A percentile compares a stretch with the other conserved stretches of the same genome.
Evolutionary conservation across 2,797 vertebrate genomes (phyloP).

Genomic region (Choloepus didactylus): DNA sequence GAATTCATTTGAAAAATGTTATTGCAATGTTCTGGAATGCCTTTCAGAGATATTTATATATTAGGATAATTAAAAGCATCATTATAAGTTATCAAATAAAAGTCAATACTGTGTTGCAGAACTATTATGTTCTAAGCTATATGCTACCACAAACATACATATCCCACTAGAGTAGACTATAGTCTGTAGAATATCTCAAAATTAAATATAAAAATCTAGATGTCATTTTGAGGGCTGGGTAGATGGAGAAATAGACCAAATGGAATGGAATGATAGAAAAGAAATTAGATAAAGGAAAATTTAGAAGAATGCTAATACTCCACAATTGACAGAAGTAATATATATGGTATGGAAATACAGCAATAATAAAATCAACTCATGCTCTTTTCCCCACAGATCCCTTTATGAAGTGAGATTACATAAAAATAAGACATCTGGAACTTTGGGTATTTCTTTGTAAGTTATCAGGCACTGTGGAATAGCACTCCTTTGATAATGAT

Average conservation of each 20-base stretch:
- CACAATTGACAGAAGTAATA: background rate
- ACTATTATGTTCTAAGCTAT: background rate
- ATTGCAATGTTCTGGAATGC: background rate
- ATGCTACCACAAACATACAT: background rate
- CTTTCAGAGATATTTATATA: background rate
- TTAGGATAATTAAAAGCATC: background rate
- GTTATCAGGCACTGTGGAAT: background rate
- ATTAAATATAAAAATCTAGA: background rate
- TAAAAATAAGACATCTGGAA: background rate
- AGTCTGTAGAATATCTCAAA: background rate
- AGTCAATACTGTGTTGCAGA: background rate
- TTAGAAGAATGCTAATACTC: background rate
- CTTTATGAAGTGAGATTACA: background rate
- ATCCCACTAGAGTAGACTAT: background rate
- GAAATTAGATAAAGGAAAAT: background rate
- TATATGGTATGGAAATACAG: background rate
- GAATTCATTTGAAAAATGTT: background rate
- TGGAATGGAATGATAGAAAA: background rate
- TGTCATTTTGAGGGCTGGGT: background rate
- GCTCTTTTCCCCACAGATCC: background rate
- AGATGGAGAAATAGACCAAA: background rate
- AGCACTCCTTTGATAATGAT: background rate
- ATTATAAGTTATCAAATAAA: conserved; percentile 29
- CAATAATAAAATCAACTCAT: background rate
- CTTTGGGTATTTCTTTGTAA: background rate